Evolutionary conservation across 2,113 vertebrate species (phyloP).

Genomic region (Penelope pileata): DNA sequence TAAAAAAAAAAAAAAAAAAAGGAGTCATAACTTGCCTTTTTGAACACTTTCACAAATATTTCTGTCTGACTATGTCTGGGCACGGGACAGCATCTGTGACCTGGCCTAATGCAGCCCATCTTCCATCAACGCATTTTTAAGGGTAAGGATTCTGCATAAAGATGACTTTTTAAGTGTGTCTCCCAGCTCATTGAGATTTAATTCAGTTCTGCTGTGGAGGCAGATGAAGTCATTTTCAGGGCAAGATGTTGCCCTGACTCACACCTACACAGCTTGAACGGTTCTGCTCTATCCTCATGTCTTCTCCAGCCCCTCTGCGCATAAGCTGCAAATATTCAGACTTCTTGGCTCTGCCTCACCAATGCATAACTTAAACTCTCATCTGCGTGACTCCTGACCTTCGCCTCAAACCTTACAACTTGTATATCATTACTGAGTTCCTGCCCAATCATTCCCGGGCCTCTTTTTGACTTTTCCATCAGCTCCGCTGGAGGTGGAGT

Average conservation of each 20-base stretch:
- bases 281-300: background rate
- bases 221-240: background rate
- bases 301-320: background rate
- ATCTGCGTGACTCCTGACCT: slow-evolving; percentile 17
- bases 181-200: background rate
- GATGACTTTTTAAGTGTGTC: background rate
- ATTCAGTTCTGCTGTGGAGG: background rate
- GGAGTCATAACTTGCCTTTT: background rate
- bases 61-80: background rate
- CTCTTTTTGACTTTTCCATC: slow-evolving; percentile 34
- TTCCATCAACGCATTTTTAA: background rate
- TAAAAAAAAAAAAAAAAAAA: background rate
- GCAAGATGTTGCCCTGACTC: background rate
- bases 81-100: background rate
- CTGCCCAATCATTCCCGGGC: background rate
- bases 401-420: slow-evolving; percentile 10
- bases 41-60: background rate
- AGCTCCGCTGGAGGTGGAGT: background rate
- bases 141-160: background rate
- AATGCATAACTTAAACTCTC: background rate
- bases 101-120: background rate
- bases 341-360: background rate
- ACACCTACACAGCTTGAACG: background rate
- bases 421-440: slow-evolving; percentile 21
- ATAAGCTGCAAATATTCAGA: background rate